A percentile compares a stretch with the other conserved stretches of the same genome.
Evolutionary conservation across 2,113 vertebrate genomes (phyloP).

Genomic region (Agelaius tricolor): DNA sequence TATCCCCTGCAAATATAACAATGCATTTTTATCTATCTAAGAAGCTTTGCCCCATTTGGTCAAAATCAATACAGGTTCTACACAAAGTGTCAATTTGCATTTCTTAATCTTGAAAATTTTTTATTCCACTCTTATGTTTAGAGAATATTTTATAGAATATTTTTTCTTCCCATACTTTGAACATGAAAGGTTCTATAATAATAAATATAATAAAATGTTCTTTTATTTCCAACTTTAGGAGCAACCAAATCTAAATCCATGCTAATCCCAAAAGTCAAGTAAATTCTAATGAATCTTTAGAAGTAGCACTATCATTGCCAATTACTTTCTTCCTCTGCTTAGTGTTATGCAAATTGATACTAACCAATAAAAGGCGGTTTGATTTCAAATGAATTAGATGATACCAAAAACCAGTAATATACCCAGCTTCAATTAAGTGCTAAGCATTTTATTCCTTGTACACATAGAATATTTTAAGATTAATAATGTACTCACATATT

Average conservation of each 20-base stretch:
- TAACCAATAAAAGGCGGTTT: neutral
- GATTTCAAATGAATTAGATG: conserved; percentile 8
- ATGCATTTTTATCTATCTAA: neutral
- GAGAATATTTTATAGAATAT: neutral
- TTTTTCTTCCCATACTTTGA: neutral
- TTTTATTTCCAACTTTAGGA: neutral
- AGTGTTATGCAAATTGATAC: conserved; percentile 1
- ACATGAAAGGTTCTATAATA: neutral
- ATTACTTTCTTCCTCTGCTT: conserved; percentile 22
- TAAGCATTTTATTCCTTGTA: conserved; percentile 3
- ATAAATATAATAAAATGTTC: neutral
- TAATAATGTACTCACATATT: neutral
- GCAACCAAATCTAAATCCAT: conserved; percentile 8
- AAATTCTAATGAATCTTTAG: conserved; percentile 37
- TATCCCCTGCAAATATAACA: neutral
- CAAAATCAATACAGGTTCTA: neutral
- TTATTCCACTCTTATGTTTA: neutral
- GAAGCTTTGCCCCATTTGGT: neutral
- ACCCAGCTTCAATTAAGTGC: conserved; percentile 5
- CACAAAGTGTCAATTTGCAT: neutral
- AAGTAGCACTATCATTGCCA: neutral
- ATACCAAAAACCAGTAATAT: conserved; percentile 27
- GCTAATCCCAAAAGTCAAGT: neutral
- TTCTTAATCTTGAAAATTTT: neutral
- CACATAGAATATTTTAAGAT: neutral